These are phyloP conservation scores for Romanogobio albipinnatus DNA, from an alignment of 2,113 vertebrate species.

Conservation along the genomic window DNA sequence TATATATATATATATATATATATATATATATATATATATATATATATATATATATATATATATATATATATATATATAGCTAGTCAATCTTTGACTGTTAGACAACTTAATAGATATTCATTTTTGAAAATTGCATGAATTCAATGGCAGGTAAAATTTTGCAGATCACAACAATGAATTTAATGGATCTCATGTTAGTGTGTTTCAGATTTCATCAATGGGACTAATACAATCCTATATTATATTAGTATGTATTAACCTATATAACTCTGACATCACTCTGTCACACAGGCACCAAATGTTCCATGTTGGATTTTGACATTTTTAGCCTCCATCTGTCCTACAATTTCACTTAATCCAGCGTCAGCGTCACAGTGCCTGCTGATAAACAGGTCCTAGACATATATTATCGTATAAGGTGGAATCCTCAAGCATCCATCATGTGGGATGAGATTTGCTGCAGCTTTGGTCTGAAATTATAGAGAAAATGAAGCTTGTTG, in stretches of 20 bases:
- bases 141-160: no score
- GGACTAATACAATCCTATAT: neutral
- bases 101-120: no score
- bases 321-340: slow-evolving; percentile 21
- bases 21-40: no score
- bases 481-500: neutral
- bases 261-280: neutral
- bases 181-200: no score
- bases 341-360: neutral
- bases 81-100: no score
- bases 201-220: neutral
- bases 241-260: neutral
- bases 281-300: neutral
- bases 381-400: neutral
- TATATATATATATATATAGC: no score
- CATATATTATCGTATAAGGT: neutral
- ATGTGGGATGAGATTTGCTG: neutral
- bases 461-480: neutral
- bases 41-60: no score
- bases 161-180: no score
- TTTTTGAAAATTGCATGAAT: no score
- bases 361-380: neutral
- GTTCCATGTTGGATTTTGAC: slow-evolving; percentile 1
- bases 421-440: neutral
- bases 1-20: no score